Evolutionary conservation across 2,888 invertebrate species (phyloP).

Genomic region (Steinernema carpocapsae): DNA sequence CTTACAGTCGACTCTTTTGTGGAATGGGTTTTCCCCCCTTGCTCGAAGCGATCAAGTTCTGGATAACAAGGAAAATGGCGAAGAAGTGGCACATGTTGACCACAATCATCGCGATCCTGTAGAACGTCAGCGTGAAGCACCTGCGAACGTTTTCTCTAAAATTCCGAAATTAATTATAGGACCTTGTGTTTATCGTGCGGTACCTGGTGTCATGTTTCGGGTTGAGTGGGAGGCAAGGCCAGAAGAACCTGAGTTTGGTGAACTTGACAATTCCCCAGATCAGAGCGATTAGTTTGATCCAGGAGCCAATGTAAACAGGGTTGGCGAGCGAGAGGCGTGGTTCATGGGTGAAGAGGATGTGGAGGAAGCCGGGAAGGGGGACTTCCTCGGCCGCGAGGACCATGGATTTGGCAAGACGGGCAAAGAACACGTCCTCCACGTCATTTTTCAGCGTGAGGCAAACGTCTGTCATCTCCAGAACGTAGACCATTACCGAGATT

Average conservation of each 20-base stretch:
- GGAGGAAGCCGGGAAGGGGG: conserved; percentile 65
- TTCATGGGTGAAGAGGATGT: conserved; percentile 66
- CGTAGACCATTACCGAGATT: conserved; percentile 65
- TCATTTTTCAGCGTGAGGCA: conserved; percentile 68
- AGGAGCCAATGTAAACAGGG: conserved; percentile 61
- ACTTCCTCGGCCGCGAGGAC: conserved; percentile 68
- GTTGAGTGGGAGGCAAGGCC: conserved; percentile 65
- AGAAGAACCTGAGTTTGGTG: conserved; percentile 68
- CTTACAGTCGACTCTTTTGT: conserved; percentile 25
- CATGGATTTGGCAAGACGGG: conserved; percentile 68
- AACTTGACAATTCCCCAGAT: conserved; percentile 69
- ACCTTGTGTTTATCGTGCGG: background rate
- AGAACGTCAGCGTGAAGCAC: conserved; percentile 64
- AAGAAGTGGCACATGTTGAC: conserved; percentile 67
- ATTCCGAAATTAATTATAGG: conserved; percentile 17
- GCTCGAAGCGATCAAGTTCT: conserved; percentile 48
- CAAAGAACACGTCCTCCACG: conserved; percentile 66
- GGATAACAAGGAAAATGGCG: conserved; percentile 51
- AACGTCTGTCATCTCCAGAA: conserved; percentile 67
- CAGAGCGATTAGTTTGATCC: conserved; percentile 64
- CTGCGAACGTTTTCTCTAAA: conserved; percentile 68
- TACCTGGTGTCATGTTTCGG: conserved; percentile 64
- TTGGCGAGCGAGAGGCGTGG: conserved; percentile 63
- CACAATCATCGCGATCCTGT: conserved; percentile 65
- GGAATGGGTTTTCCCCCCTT: conserved; percentile 51